Evolutionary conservation across 2,797 vertebrate species (phyloP).

Genomic region (Centroberyx gerrardi): DNA sequence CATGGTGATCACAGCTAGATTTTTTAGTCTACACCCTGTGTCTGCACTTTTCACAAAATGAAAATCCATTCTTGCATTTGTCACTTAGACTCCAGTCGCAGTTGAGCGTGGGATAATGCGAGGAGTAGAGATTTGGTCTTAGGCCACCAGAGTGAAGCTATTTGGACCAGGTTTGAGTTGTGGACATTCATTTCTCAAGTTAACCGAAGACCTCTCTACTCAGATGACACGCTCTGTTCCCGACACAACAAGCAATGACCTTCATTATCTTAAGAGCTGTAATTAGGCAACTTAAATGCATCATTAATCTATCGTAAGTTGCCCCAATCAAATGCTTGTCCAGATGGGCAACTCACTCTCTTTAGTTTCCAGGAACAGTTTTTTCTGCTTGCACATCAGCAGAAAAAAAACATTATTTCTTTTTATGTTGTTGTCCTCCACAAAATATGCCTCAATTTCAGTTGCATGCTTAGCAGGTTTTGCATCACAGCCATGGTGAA

Average conservation of each 20-base stretch:
- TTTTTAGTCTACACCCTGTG: too few species aligned
- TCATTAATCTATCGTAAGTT: constrained; percentile 53
- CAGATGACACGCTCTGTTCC: constrained; percentile 65
- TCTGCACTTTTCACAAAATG: too few species aligned
- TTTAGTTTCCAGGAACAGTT: constrained; percentile 6
- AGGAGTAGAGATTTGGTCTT: too few species aligned
- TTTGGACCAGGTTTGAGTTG: constrained; percentile 42
- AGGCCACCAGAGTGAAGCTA: constrained; percentile 20
- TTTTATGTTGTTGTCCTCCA: neutral
- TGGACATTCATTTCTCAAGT: constrained; percentile 50
- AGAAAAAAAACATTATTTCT: neutral
- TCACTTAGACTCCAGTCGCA: too few species aligned
- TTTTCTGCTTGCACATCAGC: neutral
- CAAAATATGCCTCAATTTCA: constrained; percentile 21
- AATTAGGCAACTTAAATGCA: constrained; percentile 65
- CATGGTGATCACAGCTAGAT: too few species aligned
- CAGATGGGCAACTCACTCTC: constrained; percentile 21
- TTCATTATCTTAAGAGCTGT: constrained; percentile 63
- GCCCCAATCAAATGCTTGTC: constrained; percentile 27
- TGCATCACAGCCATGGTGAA: constrained; percentile 37
- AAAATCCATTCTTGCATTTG: too few species aligned
- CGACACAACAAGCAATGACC: constrained; percentile 65
- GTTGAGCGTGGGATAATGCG: too few species aligned
- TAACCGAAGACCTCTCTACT: constrained; percentile 53
- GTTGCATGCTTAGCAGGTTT: neutral